Conservation (phyloP, 2,797 vertebrate species). For the Eulemur mongoz region DNA sequence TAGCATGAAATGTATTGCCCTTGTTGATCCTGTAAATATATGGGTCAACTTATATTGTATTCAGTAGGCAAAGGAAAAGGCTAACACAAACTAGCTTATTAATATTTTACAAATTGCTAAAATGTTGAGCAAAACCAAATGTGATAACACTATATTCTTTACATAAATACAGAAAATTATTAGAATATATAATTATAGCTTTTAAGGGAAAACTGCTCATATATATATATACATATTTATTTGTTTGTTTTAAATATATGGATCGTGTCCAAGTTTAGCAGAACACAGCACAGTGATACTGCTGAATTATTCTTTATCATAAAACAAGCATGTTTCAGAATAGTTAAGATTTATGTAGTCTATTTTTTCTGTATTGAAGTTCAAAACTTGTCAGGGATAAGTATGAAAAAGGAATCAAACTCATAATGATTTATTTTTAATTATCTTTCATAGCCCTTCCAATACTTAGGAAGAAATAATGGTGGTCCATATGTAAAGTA, state of each 20-base stretch:
- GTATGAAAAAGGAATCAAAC: constrained; percentile 6
- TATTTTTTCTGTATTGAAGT: not conserved
- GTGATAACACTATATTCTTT: not conserved
- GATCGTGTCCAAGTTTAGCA: not conserved
- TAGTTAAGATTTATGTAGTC: not conserved
- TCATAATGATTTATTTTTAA: constrained; percentile 21
- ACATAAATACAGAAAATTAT: constrained; percentile 21
- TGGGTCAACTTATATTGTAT: constrained; percentile 70
- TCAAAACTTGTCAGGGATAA: constrained; percentile 1
- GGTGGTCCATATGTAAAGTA: not conserved
- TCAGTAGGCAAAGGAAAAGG: constrained; percentile 55
- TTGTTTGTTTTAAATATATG: not conserved
- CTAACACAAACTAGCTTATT: constrained; percentile 28
- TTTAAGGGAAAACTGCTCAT: constrained; percentile 18
- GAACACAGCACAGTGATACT: not conserved
- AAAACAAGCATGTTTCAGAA: not conserved
- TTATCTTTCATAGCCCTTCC: constrained; percentile 1
- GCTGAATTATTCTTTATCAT: not conserved
- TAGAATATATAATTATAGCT: not conserved
- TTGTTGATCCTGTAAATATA: constrained; percentile 78
- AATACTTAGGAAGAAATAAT: not conserved
- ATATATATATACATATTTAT: not conserved
- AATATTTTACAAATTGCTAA: constrained; percentile 45
- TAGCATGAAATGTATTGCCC: constrained; percentile 80
- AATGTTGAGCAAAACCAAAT: not conserved